Base-by-base conservation (phyloP, 2,888 invertebrate species). In the Yponomeuta sedellus region DNA sequence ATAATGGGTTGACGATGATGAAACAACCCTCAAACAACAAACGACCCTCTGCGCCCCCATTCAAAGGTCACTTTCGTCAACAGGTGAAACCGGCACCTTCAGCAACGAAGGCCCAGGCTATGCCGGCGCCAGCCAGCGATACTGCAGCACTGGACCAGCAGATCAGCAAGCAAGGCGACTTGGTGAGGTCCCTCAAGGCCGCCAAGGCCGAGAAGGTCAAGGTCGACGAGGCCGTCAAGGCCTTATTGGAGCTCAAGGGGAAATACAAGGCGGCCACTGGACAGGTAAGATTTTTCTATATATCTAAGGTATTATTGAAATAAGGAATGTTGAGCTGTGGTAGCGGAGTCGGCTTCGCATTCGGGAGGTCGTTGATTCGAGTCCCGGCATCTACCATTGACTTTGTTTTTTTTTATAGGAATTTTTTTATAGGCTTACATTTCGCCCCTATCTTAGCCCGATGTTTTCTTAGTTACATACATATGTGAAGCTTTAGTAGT, bases 171-270 rank as follows among this genome's bases (percentile, higher is more conserved):
- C 94, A 94, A 79, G 94, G 96, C 6, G 93, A 95, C 70, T 77
- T 92, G 69, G 94, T 97, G 1, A 92, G 96, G 25, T 91, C 94
- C 11, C 85, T 96, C 11, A 96, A 96, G 79, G 71, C 92, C 0
- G 88, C 92, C 28, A 95, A 95, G 75, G 82, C 86, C 68, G 86
- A 92, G 72, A 82, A 88, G 70, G 71, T 78, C 8, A 80, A 80
- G 67, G 72, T 88, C 0, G 85, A 86, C 69, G 81, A 77, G 61
- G 87, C 87, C 0, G 83, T 88, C 0, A 94, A 95, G 77, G 68
- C 74, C 1, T 82, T 97, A 19, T 78, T 97, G 52, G 90, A 91
- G 0, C 82, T 97, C 0, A 98, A 97, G 83, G 86, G 92, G 8
- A 93, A 96, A 71, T 97, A 94, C 79, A 97, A 97, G 80, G 86